phyloP scores from a whole-genome alignment of 2,797 vertebrate species.

The Enteromius viviparus region DNA sequence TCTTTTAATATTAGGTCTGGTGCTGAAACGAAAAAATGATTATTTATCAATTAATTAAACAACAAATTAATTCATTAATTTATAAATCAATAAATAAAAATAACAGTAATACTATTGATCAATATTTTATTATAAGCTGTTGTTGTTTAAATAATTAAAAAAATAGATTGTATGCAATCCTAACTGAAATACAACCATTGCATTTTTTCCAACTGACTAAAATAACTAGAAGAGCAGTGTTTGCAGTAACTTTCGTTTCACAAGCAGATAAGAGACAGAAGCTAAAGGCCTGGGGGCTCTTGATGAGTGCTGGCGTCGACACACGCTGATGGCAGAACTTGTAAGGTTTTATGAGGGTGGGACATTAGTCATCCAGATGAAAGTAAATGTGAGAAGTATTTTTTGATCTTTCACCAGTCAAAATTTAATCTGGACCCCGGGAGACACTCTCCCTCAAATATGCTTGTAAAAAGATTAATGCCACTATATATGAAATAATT shows the following conservation, averaged over 20 bases:
- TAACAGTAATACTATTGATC: neutral
- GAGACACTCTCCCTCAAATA: conserved; percentile 36
- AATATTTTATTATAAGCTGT: neutral
- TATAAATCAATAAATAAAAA: neutral
- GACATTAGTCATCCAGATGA: conserved; percentile 66
- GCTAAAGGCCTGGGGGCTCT: conserved; percentile 12
- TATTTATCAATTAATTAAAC: neutral
- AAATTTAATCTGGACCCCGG: conserved; percentile 50
- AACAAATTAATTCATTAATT: neutral
- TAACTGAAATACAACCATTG: neutral
- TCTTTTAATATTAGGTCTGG: neutral
- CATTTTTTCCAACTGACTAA: neutral
- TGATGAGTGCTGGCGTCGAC: conserved; percentile 5
- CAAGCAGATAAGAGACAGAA: conserved; percentile 18
- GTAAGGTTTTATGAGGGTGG: conserved; percentile 20
- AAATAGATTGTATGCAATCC: neutral
- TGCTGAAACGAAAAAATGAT: neutral
- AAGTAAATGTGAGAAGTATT: conserved; percentile 53
- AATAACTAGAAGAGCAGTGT: neutral
- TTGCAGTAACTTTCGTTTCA: conserved; percentile 18
- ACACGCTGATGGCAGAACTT: conserved; percentile 24
- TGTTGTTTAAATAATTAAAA: neutral
- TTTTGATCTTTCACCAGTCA: conserved; percentile 61
- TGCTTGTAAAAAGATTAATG: conserved; percentile 30
- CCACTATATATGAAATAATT: conserved; percentile 21